Base-by-base conservation (phyloP, 92 coral and sea anemone species). In the Heliopora coerulea region DNA sequence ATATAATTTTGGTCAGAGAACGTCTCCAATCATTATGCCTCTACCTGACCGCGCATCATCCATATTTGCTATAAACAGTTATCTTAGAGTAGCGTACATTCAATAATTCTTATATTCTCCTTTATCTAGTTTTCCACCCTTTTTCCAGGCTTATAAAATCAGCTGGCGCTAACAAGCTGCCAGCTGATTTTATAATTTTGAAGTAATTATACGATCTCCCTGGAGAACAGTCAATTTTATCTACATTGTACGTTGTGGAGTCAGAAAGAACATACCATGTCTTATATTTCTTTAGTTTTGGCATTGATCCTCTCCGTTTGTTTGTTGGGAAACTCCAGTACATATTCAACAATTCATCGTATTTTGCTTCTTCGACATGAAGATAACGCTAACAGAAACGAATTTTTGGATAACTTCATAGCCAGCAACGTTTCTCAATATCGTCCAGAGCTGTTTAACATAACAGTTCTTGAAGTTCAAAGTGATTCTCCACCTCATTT, bases 401-500 rank as follows among this genome's bases (percentile, higher is more conserved):
- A 3, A 46, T 8, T 15, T 46, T 46, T 46, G 52, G 52, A 15
- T n/a, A 6, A 46, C 52, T 46, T 8, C n/a, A n/a, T n/a, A 2
- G 52, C 52, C n/a, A n/a, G 52, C 52, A 46, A 46, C n/a, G 14
- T 8, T 15, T 7, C 10, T 2, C n/a, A 2, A 8, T 2, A 46
- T 15, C 52, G n/a, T 15, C n/a, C 52, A 46, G n/a, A 46, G 52
- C 12, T 46, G 3, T 26, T 46, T 67, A 26, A 67, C 54, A 25
- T 67, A 26, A 67, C 74, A 12, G 59, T 67, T 37, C 20, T 67
- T 34, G n/a, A 67, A 27, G 0, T 11, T 44, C 56, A 13, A 12
- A 40, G 59, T 14, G 59, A 46, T 39, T 67, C 74, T 11, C 26
- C n/a, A 46, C 7, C 15, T 46, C 52, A 44, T 23, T 3, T 26